Evolutionary conservation across 2,888 invertebrate species (phyloP).

Genomic region (Lumbricus terrestris): DNA sequence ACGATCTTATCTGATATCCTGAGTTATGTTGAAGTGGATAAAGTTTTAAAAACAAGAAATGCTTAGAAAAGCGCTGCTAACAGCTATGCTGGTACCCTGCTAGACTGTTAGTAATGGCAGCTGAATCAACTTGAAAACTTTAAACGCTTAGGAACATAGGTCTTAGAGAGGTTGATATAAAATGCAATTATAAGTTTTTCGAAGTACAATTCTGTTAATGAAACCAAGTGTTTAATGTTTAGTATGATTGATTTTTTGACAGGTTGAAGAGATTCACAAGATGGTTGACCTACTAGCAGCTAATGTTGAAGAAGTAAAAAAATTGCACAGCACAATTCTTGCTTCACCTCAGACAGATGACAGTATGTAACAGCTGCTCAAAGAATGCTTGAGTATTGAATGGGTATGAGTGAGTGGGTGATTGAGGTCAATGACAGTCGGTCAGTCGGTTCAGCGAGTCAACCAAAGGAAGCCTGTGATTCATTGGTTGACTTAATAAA

Average conservation of each 20-base stretch:
- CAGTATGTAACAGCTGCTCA: conserved; percentile 72
- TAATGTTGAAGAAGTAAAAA: conserved; percentile 99
- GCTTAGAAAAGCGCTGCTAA: too few relatives aligned
- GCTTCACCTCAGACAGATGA: conserved; percentile 98
- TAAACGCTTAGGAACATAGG: not conserved
- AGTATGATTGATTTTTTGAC: conserved; percentile 46
- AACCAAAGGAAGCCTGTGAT: not conserved
- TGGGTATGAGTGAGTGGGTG: too few relatives aligned
- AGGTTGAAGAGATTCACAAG: conserved; percentile 99
- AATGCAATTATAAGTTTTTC: not conserved
- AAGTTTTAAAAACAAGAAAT: too few relatives aligned
- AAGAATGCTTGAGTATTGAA: too few relatives aligned
- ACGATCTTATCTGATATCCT: too few relatives aligned
- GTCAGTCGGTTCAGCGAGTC: not conserved
- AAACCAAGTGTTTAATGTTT: not conserved
- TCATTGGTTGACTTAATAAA: not conserved
- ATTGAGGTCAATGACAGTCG: not conserved
- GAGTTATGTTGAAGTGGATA: too few relatives aligned
- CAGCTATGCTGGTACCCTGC: too few relatives aligned
- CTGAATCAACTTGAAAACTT: not conserved
- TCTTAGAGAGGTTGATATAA: not conserved
- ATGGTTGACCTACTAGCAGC: conserved; percentile 99
- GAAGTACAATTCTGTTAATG: not conserved
- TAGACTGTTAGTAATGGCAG: too few relatives aligned
- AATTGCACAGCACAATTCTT: conserved; percentile 98